Evolutionary conservation across 2,888 invertebrate species (phyloP).

Genomic region (Choristoneura rosaceana): DNA sequence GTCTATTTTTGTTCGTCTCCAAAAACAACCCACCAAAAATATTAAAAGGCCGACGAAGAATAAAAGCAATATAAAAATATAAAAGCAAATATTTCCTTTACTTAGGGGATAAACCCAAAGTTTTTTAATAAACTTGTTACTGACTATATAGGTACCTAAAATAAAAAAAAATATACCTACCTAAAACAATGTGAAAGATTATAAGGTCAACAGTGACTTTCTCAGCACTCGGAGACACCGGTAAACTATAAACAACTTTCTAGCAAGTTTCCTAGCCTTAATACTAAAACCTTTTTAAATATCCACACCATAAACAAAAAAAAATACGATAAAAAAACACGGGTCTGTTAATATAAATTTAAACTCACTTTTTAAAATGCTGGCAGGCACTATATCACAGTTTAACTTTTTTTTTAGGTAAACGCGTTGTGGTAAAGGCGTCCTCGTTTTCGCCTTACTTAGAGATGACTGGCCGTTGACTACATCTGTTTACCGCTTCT

Average conservation of each 20-base stretch:
- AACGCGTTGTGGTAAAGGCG: conserved; percentile 8
- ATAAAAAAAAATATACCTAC: background rate
- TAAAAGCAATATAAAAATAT: no score
- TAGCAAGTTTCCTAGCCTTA: background rate
- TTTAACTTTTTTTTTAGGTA: background rate
- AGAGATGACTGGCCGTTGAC: conserved; percentile 36
- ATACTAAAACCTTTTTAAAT: background rate
- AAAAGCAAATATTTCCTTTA: no score
- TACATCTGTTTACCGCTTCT: background rate
- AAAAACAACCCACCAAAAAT: no score
- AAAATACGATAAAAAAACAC: background rate
- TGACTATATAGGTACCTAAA: background rate
- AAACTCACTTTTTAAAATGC: conserved; percentile 28
- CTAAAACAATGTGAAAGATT: conserved; percentile 1
- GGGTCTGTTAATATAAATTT: background rate
- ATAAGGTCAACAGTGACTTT: conserved; percentile 6
- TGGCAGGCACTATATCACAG: conserved; percentile 34
- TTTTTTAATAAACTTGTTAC: background rate
- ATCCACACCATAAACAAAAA: background rate
- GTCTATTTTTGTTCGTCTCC: no score
- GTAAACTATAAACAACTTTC: conserved; percentile 20
- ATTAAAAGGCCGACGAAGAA: background rate
- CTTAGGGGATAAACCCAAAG: background rate
- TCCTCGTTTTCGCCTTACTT: conserved; percentile 2
- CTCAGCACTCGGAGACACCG: background rate